Conservation (phyloP, 64 coral and sea anemone genomes). For the Pocillopora damicornis region DNA sequence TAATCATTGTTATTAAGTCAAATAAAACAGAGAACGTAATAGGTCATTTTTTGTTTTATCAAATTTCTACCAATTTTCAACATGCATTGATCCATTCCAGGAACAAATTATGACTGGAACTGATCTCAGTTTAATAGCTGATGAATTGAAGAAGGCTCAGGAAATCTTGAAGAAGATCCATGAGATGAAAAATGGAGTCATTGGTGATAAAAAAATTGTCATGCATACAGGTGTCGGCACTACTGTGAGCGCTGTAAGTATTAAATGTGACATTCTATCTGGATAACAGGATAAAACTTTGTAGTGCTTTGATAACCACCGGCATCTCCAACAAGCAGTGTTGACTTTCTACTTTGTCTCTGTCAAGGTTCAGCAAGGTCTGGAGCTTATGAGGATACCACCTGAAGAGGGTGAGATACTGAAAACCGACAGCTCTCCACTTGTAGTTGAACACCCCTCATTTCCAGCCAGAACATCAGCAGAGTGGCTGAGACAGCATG, state of each 20-base stretch:
- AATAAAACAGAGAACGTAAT: neutral
- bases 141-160: conserved; percentile 80
- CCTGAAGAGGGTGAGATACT: conserved; percentile 19
- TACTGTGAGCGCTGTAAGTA: conserved; percentile 35
- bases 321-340: neutral
- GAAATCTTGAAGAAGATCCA: conserved; percentile 67
- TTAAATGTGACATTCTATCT: neutral
- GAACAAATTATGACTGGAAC: conserved; percentile 96
- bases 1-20: neutral
- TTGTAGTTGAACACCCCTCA: conserved; percentile 92
- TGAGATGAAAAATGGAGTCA: conserved; percentile 65
- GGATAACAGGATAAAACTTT: neutral
- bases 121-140: conserved; percentile 78
- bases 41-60: neutral
- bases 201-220: conserved; percentile 57
- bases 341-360: neutral
- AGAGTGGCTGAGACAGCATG: conserved; percentile 94
- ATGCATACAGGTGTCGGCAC: conserved; percentile 2
- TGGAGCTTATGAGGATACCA: conserved; percentile 47
- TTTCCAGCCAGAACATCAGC: conserved; percentile 94
- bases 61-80: neutral
- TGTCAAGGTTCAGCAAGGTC: conserved; percentile 35
- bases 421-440: conserved; percentile 64
- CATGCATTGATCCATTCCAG: conserved; percentile 19
- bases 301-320: neutral